Conservation (phyloP, 1,140 invertebrate species). For the Anoplophora glabripennis region DNA sequence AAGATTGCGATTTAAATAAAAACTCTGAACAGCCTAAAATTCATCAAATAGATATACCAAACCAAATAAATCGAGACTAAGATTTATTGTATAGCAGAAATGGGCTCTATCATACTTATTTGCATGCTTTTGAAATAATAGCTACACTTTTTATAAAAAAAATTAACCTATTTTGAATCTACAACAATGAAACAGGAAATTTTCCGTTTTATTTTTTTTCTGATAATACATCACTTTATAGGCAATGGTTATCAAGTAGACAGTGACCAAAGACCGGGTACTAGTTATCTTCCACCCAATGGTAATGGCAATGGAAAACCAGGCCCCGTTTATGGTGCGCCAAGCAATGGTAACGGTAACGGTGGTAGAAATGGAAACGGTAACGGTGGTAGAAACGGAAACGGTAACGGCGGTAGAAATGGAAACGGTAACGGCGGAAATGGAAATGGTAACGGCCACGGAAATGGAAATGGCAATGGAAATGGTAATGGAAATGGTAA, state of each 20-base stretch:
- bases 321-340: constrained; percentile 6
- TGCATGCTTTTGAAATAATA: too few relatives aligned
- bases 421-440: constrained; percentile 28
- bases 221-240: constrained; percentile 5
- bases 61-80: too few relatives aligned
- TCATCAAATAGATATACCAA: too few relatives aligned
- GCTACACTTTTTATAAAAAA: too few relatives aligned
- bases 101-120: too few relatives aligned
- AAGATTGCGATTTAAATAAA: too few relatives aligned
- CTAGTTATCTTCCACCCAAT: constrained; percentile 33
- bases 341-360: constrained; percentile 28
- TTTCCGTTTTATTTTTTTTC: too few relatives aligned
- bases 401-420: too few relatives aligned
- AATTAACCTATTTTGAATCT: too few relatives aligned
- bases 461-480: constrained; percentile 28
- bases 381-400: constrained; percentile 22
- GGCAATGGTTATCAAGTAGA: constrained; percentile 24
- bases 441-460: constrained; percentile 32
- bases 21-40: too few relatives aligned
- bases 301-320: constrained; percentile 15
- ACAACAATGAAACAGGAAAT: not conserved
- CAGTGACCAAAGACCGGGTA: constrained; percentile 30
- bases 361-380: constrained; percentile 24
- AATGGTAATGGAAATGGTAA: constrained; percentile 30
- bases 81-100: too few relatives aligned